Conservation (phyloP, 2,797 vertebrate species). For the Danio tinwini region DNA sequence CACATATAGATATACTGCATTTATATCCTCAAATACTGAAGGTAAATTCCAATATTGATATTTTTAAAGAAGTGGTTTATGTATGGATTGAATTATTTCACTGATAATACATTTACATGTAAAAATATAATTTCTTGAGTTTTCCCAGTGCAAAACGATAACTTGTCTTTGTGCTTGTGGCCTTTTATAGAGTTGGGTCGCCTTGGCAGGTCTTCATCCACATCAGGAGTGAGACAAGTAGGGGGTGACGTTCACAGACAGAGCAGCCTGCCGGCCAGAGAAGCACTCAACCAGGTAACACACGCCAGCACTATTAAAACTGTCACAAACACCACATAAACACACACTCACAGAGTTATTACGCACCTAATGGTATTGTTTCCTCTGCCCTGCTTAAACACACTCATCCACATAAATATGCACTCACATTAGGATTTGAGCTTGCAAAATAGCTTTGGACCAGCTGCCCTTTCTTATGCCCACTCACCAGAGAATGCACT, state of each 20-base stretch:
- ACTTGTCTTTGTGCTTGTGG: conserved; percentile 59
- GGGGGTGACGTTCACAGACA: conserved; percentile 84
- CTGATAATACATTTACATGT: not conserved
- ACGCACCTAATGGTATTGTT: conserved; percentile 6
- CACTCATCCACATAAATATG: not conserved
- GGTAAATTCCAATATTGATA: not conserved
- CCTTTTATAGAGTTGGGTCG: conserved; percentile 84
- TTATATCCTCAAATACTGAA: not conserved
- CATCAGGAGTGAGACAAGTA: conserved; percentile 88
- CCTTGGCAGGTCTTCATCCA: conserved; percentile 91
- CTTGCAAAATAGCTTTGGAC: not conserved
- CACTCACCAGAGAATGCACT: not conserved
- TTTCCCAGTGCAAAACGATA: conserved; percentile 2
- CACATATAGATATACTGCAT: conserved; percentile 1
- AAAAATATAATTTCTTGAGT: not conserved
- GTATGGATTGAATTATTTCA: not conserved
- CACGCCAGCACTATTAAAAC: conserved; percentile 26
- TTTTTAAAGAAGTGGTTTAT: not conserved
- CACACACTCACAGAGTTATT: conserved; percentile 9
- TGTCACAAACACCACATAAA: conserved; percentile 11
- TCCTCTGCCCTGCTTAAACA: conserved; percentile 2
- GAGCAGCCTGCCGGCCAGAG: conserved; percentile 86
- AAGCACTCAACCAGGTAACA: conserved; percentile 83
- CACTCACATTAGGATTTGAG: not conserved
- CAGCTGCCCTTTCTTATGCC: not conserved